Conservation (phyloP, 2,113 vertebrate species). For the Lamprologus tigripictilis region DNA sequence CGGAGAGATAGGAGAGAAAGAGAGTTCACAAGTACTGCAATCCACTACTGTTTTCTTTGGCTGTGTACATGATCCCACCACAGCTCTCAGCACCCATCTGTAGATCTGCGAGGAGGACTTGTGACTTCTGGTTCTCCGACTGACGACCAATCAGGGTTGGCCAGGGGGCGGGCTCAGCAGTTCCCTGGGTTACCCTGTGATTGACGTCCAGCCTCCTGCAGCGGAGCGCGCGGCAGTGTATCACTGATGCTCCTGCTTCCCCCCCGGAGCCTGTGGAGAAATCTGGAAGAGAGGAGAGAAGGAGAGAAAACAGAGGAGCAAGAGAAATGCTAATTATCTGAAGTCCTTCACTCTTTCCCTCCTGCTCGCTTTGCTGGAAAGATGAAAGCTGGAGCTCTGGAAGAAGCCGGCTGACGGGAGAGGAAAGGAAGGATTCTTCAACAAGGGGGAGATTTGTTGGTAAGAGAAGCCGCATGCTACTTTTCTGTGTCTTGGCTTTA, state of each 20-base stretch:
- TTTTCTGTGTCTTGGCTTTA: conserved; percentile 26
- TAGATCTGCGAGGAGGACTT: conserved; percentile 50
- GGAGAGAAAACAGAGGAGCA: conserved; percentile 19
- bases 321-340: conserved; percentile 32
- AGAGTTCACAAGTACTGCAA: conserved; percentile 56
- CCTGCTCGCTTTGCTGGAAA: not conserved
- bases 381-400: conserved; percentile 41
- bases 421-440: conserved; percentile 26
- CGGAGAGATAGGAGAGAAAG: conserved; percentile 1
- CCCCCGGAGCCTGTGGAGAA: conserved; percentile 46
- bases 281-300: conserved; percentile 31
- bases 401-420: conserved; percentile 40
- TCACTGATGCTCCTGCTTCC: conserved; percentile 48
- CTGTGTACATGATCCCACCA: conserved; percentile 40
- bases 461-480: conserved; percentile 32
- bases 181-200: conserved; percentile 61
- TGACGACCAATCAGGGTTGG: conserved; percentile 35
- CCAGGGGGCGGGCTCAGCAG: conserved; percentile 14
- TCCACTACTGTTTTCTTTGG: conserved; percentile 52
- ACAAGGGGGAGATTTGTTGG: conserved; percentile 41
- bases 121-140: conserved; percentile 44
- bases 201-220: conserved; percentile 68
- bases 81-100: conserved; percentile 53
- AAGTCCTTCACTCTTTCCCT: conserved; percentile 10
- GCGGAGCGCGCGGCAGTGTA: conserved; percentile 52